Base-by-base conservation (phyloP, 2,113 vertebrate species). In the Clupea harengus region DNA sequence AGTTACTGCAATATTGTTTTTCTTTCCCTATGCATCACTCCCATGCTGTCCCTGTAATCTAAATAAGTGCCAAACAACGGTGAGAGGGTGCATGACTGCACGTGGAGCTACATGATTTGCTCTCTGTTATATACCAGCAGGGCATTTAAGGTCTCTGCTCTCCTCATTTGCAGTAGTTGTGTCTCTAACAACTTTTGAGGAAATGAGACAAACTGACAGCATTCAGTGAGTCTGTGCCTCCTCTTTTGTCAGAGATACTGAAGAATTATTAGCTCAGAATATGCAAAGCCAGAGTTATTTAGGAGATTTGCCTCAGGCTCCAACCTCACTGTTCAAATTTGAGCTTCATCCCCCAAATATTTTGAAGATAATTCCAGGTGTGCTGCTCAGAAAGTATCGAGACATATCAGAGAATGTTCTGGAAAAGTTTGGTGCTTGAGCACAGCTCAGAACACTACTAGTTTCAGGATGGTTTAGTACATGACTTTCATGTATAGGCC, bases 41-140 rank as follows among this genome's bases (percentile, higher is more conserved):
- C 54, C 54, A 60, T 22, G 54, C 20, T 20, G 54, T 20, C 6
- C 54, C 20, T 60, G 54, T 60, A 6, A 60, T 78, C 72, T 78
- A 32, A 78, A 78, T 82, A 85, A 88, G 67, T 83, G 81, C 81
- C 72, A 22, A 52, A 81, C 64, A 81, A 81, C 87, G 64, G 84
- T n/a, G 32, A 83, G 25, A 64, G 52, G 86, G 86, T 83, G 15
- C 32, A 32, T 39, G 28, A 4, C 72, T 39, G 28, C 28, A 22
- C 22, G 54, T 18, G 4, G 54, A 60, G 54, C 22, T 22, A 60
- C 50, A 85, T 86, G 86, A 52, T 85, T 60, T 81, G 52, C 88
- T 83, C 85, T 85, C 67, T 85, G 83, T 18, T 84, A 86, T 84
- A 83, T 44, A 67, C 86, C 15, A 54, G 49, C 22, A 81, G 82